Conservation (phyloP, 1,140 invertebrate species). For the Vollenhovia emeryi region DNA sequence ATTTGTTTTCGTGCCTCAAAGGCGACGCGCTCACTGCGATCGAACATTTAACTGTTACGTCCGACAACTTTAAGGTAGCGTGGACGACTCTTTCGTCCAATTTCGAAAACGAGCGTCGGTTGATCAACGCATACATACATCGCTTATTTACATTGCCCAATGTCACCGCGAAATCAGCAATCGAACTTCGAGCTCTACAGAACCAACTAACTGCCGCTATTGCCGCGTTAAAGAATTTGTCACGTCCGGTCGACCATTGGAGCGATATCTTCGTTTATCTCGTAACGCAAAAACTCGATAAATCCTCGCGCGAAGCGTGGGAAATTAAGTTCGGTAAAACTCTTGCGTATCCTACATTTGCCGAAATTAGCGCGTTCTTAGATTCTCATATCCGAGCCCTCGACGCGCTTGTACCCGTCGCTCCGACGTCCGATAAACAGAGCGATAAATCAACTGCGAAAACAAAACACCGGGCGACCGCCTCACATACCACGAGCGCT, state of each 20-base stretch:
- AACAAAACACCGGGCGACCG: neutral
- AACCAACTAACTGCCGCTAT: neutral
- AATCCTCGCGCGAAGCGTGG: neutral
- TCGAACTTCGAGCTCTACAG: neutral
- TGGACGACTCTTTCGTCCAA: neutral
- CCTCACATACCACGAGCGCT: neutral
- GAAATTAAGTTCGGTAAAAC: neutral
- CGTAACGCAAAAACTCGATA: neutral
- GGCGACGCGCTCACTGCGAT: neutral
- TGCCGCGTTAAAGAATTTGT: neutral
- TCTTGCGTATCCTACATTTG: neutral
- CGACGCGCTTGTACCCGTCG: neutral
- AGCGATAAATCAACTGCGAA: neutral
- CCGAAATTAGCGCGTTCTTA: neutral
- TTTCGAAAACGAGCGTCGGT: neutral
- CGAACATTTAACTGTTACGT: neutral
- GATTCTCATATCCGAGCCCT: neutral
- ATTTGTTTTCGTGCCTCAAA: neutral
- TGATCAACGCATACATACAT: neutral
- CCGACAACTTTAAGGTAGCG: neutral
- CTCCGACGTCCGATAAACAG: neutral
- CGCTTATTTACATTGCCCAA: neutral
- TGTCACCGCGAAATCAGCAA: neutral
- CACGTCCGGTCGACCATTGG: neutral
- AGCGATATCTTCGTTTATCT: neutral